Conservation (phyloP, 2,113 vertebrate genomes). For the Bothrops jararaca region DNA sequence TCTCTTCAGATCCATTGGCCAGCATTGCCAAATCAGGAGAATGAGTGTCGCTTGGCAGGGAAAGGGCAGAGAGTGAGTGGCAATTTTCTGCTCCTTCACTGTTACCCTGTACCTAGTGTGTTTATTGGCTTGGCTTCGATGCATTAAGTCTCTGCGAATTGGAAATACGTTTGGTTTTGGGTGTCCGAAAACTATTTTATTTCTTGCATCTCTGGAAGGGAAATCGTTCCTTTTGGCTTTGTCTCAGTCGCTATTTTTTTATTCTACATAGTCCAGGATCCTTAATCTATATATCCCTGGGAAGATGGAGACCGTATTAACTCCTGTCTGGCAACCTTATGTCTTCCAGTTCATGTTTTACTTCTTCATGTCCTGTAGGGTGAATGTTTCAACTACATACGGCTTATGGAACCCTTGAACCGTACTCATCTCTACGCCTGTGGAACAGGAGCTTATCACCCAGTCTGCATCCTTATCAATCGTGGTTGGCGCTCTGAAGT, state of each 20-base stretch:
- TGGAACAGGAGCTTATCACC: constrained; percentile 82
- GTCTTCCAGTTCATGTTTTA: not conserved
- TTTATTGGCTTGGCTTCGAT: not conserved
- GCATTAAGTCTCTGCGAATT: not conserved
- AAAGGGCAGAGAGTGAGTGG: constrained; percentile 76
- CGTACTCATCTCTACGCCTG: constrained; percentile 83
- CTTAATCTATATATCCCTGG: not conserved
- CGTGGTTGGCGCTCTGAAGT: constrained; percentile 83
- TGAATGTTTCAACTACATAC: constrained; percentile 71
- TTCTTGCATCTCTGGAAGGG: not conserved
- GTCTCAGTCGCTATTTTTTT: too few species aligned
- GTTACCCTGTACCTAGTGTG: not conserved
- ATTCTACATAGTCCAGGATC: not conserved
- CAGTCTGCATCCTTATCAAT: constrained; percentile 80
- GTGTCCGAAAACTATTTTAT: too few species aligned
- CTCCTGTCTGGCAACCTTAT: not conserved
- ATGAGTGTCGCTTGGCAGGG: constrained; percentile 81
- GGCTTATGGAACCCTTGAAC: constrained; percentile 80
- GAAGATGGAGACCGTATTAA: not conserved
- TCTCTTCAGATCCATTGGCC: constrained; percentile 80
- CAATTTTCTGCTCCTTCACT: not conserved
- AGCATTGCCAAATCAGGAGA: constrained; percentile 75
- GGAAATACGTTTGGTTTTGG: not conserved
- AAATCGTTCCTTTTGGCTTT: not conserved
- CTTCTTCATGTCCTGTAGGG: constrained; percentile 44